Evolutionary conservation across 2,113 vertebrate species (phyloP).

Genomic region (Archilochus colubris): DNA sequence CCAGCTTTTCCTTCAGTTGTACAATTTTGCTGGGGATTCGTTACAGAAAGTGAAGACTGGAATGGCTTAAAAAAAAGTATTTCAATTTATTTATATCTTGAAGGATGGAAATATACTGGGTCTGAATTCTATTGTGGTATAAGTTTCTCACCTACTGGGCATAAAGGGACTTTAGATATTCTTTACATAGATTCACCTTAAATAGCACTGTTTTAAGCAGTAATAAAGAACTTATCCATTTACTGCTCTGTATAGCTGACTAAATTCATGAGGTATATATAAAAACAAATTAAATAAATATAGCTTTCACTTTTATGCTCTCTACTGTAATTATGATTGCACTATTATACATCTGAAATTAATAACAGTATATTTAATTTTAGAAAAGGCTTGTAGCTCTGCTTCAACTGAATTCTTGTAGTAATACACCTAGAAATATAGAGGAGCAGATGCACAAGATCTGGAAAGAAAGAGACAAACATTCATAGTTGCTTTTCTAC

Average conservation of each 20-base stretch:
- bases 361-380: background rate
- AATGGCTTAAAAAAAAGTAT: background rate
- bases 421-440: background rate
- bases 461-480: background rate
- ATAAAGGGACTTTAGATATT: background rate
- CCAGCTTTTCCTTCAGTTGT: background rate
- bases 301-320: conserved; percentile 1
- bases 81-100: background rate
- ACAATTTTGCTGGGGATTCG: background rate
- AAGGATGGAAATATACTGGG: background rate
- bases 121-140: background rate
- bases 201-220: background rate
- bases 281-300: conserved; percentile 5
- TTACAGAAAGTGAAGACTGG: background rate
- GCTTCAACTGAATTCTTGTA: background rate
- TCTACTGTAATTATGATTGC: background rate
- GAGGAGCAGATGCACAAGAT: background rate
- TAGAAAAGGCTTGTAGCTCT: background rate
- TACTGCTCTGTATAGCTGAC: background rate
- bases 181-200: background rate
- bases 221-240: background rate
- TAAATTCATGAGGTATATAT: background rate
- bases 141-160: background rate
- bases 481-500: background rate
- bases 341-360: background rate